phyloP scores from a whole-genome alignment of 2,113 vertebrate species.

The Bufo bufo region DNA sequence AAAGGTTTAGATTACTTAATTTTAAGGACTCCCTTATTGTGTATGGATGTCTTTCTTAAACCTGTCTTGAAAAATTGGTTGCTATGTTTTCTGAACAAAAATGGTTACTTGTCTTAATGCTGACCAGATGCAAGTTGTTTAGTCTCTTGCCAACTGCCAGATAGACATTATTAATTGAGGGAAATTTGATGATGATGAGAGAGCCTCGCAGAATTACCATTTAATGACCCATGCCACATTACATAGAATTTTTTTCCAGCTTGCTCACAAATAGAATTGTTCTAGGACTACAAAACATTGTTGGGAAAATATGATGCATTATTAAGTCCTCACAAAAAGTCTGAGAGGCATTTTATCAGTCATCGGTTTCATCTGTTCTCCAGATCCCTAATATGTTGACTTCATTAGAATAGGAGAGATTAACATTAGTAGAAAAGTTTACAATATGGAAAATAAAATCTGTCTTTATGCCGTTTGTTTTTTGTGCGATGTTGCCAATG shows the following conservation, averaged over 20 bases:
- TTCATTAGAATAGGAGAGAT: constrained; percentile 48
- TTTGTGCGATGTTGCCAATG: constrained; percentile 49
- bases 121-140: constrained; percentile 55
- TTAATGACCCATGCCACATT: constrained; percentile 54
- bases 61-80: constrained; percentile 35
- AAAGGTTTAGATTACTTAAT: not conserved
- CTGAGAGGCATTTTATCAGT: constrained; percentile 42
- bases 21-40: not conserved
- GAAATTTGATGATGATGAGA: constrained; percentile 57
- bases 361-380: constrained; percentile 51
- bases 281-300: constrained; percentile 44
- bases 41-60: constrained; percentile 1
- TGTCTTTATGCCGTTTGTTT: constrained; percentile 29
- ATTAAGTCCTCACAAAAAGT: constrained; percentile 31
- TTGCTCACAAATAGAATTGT: constrained; percentile 45
- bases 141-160: constrained; percentile 56
- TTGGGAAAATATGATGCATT: constrained; percentile 48
- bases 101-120: constrained; percentile 53
- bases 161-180: constrained; percentile 58
- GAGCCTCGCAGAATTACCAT: constrained; percentile 51
- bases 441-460: constrained; percentile 45
- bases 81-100: constrained; percentile 49
- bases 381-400: constrained; percentile 50
- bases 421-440: constrained; percentile 50
- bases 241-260: constrained; percentile 44